These are phyloP conservation scores for Clarias platycephalus DNA, from an alignment of 2,797 vertebrate genomes.

Conservation along the genomic window DNA sequence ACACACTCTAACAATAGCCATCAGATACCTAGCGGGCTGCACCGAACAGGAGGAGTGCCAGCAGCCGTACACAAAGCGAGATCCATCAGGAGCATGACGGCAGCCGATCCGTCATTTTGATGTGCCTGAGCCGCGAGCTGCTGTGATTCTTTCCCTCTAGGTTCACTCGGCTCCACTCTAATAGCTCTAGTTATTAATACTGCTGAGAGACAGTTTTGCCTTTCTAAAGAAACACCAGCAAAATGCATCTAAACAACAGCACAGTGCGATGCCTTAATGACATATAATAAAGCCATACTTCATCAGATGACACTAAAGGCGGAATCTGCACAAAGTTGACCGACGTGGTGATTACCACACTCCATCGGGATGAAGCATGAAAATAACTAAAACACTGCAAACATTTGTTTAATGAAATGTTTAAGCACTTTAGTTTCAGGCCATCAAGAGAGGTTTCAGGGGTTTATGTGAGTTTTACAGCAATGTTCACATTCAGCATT, in stretches of 20 bases:
- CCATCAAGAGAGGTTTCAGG: neutral
- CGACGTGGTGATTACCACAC: neutral
- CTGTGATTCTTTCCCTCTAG: conserved; percentile 42
- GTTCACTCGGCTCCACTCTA: conserved; percentile 40
- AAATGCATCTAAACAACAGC: conserved; percentile 32
- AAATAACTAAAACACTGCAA: conserved; percentile 31
- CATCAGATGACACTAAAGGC: conserved; percentile 33
- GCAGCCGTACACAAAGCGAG: conserved; percentile 28
- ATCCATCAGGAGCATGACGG: conserved; percentile 46
- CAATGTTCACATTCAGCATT: neutral
- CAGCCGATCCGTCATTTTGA: conserved; percentile 41
- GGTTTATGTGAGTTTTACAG: conserved; percentile 24
- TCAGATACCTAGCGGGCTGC: conserved; percentile 27
- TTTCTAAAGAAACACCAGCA: conserved; percentile 16
- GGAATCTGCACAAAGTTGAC: neutral
- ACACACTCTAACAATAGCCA: conserved; percentile 24
- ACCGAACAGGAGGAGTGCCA: conserved; percentile 40
- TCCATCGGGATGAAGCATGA: conserved; percentile 5
- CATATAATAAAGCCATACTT: conserved; percentile 15
- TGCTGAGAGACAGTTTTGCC: conserved; percentile 24
- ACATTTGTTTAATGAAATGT: conserved; percentile 37
- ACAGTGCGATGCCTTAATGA: conserved; percentile 15
- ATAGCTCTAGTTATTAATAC: conserved; percentile 40
- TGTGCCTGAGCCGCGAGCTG: conserved; percentile 35
- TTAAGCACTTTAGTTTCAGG: conserved; percentile 32